Base-by-base conservation (phyloP, 2,888 invertebrate genomes). In the Hedya salicella region DNA sequence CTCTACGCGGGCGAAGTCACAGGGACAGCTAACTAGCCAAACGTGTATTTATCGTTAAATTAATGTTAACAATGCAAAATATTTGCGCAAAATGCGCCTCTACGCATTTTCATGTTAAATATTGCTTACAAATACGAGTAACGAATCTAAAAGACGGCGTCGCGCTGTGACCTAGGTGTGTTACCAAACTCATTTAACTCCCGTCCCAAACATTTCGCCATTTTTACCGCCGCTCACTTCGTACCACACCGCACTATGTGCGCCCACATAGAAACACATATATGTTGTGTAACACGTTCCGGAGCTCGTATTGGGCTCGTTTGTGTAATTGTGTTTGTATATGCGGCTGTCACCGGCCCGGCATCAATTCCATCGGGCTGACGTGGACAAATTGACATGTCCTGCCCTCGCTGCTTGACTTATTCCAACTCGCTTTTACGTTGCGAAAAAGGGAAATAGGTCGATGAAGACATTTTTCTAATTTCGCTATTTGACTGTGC, bases 341-440 rank as follows among this genome's bases (percentile, higher is more conserved):
- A 71, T 72, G 69, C 64, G 54, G 68, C 54, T 74, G 73, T 75
- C 74, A 71, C 71, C 69, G 63, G 68, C 40, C 68, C 72, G 73
- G 71, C 75, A 71, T 76, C 77, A 74, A 76, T 76, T 73, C 72
- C 52, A 16, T 62, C 61, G 30, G 13, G 21, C 44, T 80, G 81
- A 84, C 81, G 71, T 67, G 76, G 74, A 86, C 83, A 85, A 85
- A 85, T 86, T 86, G 85, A 82, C 84, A 78, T 79, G 78, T 82
- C 80, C 79, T 75, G 75, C 72, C 76, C 77, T 67, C 56, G 62
- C 63, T 72, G 73, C 71, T 68, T 68, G 66, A 50, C 66, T 52
- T 66, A 62, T 68, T 61, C 63, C 53, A 17, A 59, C 63, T 67
- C 53, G 67, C 50, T 66, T 66, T 66, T 61, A 48, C 60, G 46